These are phyloP conservation scores for Eupeodes luniger DNA, from an alignment of 2,888 invertebrate genomes.

Conservation along the genomic window DNA sequence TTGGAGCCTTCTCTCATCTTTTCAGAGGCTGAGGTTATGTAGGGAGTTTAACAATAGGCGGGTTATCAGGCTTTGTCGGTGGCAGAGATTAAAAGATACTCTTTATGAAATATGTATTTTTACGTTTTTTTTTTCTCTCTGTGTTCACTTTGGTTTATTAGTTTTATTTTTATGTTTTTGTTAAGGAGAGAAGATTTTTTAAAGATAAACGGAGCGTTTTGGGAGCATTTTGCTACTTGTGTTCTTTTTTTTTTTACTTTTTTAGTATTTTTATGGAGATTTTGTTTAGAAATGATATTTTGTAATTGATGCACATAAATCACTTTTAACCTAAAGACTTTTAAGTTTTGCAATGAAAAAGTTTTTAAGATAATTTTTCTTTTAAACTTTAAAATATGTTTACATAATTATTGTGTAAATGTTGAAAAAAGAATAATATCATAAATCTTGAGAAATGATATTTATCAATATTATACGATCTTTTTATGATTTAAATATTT, in stretches of 20 bases:
- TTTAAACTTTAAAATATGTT: too few species aligned
- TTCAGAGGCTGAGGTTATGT: slow-evolving; percentile 24
- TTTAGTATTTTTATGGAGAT: slow-evolving; percentile 13
- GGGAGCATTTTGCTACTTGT: slow-evolving; percentile 54
- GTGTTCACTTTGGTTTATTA: too few species aligned
- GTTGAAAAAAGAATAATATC: too few species aligned
- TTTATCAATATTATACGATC: too few species aligned
- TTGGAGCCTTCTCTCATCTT: slow-evolving; percentile 1
- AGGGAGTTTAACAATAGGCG: slow-evolving; percentile 47
- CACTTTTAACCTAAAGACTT: slow-evolving; percentile 43
- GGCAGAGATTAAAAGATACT: slow-evolving; percentile 63
- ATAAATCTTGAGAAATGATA: too few species aligned
- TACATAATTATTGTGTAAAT: too few species aligned
- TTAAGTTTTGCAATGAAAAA: neutral
- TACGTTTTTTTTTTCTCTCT: neutral
- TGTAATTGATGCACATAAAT: slow-evolving; percentile 66
- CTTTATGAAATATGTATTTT: slow-evolving; percentile 53
- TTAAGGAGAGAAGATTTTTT: neutral
- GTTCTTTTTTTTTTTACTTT: slow-evolving; percentile 4
- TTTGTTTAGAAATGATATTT: neutral
- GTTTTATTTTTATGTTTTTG: slow-evolving; percentile 5
- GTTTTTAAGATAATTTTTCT: too few species aligned
- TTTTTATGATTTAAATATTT: too few species aligned
- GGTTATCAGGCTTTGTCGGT: slow-evolving; percentile 63
- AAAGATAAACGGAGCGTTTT: slow-evolving; percentile 42